Conservation (phyloP, 2,113 vertebrate genomes). For the Oreotragus oreotragus region DNA sequence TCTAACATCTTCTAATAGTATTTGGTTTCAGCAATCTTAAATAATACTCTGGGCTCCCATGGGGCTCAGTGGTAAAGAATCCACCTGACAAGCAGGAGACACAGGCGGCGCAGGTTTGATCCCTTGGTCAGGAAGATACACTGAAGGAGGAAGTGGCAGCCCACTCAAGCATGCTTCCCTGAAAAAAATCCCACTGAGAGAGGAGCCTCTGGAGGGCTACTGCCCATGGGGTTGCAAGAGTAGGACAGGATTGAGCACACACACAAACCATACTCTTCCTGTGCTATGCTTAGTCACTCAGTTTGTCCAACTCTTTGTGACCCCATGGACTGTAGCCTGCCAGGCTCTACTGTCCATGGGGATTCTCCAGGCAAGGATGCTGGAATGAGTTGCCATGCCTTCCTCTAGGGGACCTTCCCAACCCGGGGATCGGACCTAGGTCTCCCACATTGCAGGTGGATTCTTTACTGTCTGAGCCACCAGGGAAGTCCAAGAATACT, state of each 20-base stretch:
- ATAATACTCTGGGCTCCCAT: background rate
- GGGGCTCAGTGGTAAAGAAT: background rate
- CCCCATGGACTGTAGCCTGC: background rate
- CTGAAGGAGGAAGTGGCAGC: background rate
- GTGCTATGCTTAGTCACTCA: background rate
- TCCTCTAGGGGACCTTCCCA: background rate
- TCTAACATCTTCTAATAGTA: no score
- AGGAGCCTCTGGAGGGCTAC: background rate
- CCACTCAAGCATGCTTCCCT: background rate
- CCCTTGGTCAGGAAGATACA: background rate
- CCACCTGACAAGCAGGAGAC: background rate
- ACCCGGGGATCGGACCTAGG: background rate
- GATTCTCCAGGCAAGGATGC: background rate
- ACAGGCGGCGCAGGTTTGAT: background rate
- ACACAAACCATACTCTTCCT: background rate
- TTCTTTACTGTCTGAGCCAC: background rate
- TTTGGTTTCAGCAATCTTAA: background rate
- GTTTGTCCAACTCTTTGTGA: background rate
- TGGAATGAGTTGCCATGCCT: background rate
- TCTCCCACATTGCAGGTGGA: background rate
- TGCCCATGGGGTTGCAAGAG: background rate
- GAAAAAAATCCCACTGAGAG: background rate
- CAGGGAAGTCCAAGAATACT: background rate
- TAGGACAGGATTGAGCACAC: background rate
- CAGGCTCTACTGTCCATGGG: background rate